phyloP scores from a whole-genome alignment of 2,888 invertebrate species.

The Coenonympha arcania region DNA sequence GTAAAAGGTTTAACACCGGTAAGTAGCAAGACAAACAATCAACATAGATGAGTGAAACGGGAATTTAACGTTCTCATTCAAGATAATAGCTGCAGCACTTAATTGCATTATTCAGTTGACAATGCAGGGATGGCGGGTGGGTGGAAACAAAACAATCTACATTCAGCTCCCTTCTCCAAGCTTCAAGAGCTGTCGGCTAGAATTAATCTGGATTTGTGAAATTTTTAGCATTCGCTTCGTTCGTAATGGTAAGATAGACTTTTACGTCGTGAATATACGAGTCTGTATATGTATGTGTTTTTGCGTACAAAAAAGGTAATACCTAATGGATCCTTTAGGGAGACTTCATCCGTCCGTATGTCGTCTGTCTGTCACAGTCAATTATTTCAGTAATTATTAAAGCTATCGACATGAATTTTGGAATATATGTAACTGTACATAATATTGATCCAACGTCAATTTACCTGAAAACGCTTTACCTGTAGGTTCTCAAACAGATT shows the following conservation, averaged over 20 bases:
- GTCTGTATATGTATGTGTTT: too few species aligned
- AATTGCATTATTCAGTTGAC: conserved; percentile 19
- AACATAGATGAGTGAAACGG: neutral
- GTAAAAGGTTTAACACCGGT: neutral
- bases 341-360: too few species aligned
- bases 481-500: too few species aligned
- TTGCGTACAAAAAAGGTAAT: too few species aligned
- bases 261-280: neutral
- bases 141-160: conserved; percentile 17
- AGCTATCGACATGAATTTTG: too few species aligned
- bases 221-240: neutral
- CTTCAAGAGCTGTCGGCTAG: neutral
- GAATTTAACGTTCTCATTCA: conserved; percentile 9
- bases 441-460: too few species aligned
- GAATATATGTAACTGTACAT: too few species aligned
- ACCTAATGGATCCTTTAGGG: too few species aligned
- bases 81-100: conserved; percentile 11
- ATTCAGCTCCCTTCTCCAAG: too few species aligned
- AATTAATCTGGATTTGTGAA: neutral
- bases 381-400: too few species aligned
- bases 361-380: too few species aligned
- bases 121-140: conserved; percentile 11
- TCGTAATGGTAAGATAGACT: neutral
- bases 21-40: conserved; percentile 4
- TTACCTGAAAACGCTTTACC: too few species aligned